Evolutionary conservation across 2,888 invertebrate genomes (phyloP), one percentile per base, ranked within the genome.

Genomic region (Nomada goodeniana): DNA sequence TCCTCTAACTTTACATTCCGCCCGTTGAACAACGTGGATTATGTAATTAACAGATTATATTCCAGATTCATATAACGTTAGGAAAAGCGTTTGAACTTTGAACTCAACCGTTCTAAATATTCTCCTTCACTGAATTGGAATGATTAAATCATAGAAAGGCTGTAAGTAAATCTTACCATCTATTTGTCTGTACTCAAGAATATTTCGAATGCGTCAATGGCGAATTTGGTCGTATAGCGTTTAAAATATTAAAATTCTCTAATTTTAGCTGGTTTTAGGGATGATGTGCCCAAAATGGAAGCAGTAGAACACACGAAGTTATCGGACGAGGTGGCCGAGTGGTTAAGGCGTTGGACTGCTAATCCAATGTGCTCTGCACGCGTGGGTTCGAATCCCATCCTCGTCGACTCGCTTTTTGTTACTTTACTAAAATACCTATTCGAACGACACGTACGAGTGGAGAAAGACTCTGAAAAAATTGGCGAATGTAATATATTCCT

Each of bases 311-410:
- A 7, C 13, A 4, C 29, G 11, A 71, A 71, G 36, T 13, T 52
- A 57, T 65, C 63, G 50, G 71, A 64, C 63, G 93, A 93, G 93
- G 93, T 93, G 93, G 93, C 93, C 94, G 94, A 94, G 94, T 94
- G 94, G 94, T 94, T 93, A 94, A 94, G 94, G 94, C 94, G 94
- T 93, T 94, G 94, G 93, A 94, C 94, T 94, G 94, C 94, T 94
- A 94, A 94, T 94, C 94, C 94, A 93, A 93, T 94, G 94, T 93
- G 94, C 93, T 93, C 94, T 93, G 93, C 94, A 94, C 94, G 94
- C 94, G 93, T 94, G 93, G 93, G 94, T 94, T 93, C 93, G 93
- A 93, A 93, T 93, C 93, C 93, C 93, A 93, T 93, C 93, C 93
- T 93, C 93, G 93, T 93, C 93, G 93, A 53, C 36, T 81, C 59